Evolutionary conservation across 1,140 invertebrate genomes (phyloP).

Genomic region (Brachionus plicatilis): DNA sequence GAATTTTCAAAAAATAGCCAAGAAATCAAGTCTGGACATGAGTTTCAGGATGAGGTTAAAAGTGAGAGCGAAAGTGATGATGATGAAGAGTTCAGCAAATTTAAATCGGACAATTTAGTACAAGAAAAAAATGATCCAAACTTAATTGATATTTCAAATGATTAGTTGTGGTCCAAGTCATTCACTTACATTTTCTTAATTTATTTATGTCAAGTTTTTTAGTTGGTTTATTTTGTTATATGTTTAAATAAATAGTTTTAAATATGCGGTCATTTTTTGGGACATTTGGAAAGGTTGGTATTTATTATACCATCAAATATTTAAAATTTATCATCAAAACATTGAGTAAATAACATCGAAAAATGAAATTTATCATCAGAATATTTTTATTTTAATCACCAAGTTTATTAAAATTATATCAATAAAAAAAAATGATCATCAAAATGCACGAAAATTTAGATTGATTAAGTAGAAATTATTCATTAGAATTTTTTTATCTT

Average conservation of each 20-base stretch:
- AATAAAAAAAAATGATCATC: too few relatives aligned
- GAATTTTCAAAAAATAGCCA: neutral
- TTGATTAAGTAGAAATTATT: too few relatives aligned
- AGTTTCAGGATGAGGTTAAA: neutral
- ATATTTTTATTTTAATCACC: too few relatives aligned
- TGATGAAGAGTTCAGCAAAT: neutral
- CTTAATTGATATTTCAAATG: slow-evolving; percentile 23
- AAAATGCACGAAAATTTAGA: too few relatives aligned
- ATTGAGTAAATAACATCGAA: too few relatives aligned
- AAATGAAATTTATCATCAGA: too few relatives aligned
- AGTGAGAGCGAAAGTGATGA: neutral
- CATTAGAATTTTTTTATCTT: too few relatives aligned
- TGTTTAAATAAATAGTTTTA: neutral
- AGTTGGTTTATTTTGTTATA: neutral
- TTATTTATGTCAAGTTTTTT: neutral
- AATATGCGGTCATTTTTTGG: neutral
- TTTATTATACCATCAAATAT: too few relatives aligned
- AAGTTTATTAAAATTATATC: too few relatives aligned
- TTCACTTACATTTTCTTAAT: neutral
- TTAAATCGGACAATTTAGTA: neutral
- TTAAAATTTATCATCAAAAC: too few relatives aligned
- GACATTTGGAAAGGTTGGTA: too few relatives aligned
- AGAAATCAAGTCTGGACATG: neutral
- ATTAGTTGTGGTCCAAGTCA: neutral
- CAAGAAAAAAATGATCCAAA: neutral